Evolutionary conservation across 2,888 invertebrate species (phyloP), one percentile per base, ranked within the genome.

Genomic region (Drosophila kokeensis): DNA sequence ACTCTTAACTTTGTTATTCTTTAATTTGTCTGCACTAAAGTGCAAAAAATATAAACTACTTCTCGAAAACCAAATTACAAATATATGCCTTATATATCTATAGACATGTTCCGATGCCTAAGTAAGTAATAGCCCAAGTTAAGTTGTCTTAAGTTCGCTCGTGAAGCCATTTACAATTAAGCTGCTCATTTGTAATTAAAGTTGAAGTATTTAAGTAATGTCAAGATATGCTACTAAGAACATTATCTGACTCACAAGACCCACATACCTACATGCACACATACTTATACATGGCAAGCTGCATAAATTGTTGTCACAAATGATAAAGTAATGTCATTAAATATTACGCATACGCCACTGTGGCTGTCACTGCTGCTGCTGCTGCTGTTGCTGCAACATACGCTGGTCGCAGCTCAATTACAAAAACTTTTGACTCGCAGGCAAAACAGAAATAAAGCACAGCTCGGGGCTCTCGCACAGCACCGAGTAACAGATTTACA

Each of bases 321-420:
- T 87, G 84, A 85, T 87, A 87, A 85, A 87, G 76, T 81, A 87
- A 87, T 83, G 82, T 66, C 80, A 79, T 87, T 81, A 74, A 79
- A 87, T 79, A 84, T 85, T 79, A 76, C 78, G 72, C 63, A 83
- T 77, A 82, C 82, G 82, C 64, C 63, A 32, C 40, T 42, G 61
- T 68, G 62, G 53, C 57, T 61, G 57, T 15, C 29, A n/a, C 8
- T 49, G 27, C 10, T 18, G 5, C 8, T 11, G 38, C 38, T 42
- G 49, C 30, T 27, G 2, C 7, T 18, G 40, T 42, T 34, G 48
- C 27, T 32, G 50, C n/a, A 40, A 66, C 38, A 52, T 38, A 38
- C 42, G 49, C 52, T 53, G 68, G 59, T 58, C 63, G 69, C 69
- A 61, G 84, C 87, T 85, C 88, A 79, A 85, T 87, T 85, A 77